Percentiles rank a stretch among this genome's conserved stretches.
These are phyloP conservation scores for Zaprionus africanus DNA, from an alignment of 1,140 invertebrate genomes.

Conservation along the genomic window DNA sequence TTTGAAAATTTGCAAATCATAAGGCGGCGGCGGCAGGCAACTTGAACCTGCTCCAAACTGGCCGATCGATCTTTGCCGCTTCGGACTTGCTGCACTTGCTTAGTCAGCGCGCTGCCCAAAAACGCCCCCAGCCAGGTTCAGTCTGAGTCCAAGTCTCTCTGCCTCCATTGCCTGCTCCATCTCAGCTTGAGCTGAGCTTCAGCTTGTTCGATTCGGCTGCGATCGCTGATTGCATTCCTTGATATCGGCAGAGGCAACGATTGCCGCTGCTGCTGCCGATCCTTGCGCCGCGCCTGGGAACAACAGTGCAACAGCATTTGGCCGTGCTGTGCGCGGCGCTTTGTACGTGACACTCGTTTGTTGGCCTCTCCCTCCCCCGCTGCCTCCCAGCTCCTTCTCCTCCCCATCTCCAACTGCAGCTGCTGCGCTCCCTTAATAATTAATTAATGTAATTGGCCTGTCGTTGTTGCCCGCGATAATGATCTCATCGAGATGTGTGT, in stretches of 20 bases:
- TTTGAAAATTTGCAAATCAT: constrained; percentile 83
- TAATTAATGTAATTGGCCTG: constrained; percentile 84
- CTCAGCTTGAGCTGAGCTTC: constrained; percentile 45
- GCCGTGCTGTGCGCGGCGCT: constrained; percentile 41
- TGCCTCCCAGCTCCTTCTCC: background rate
- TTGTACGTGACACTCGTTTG: constrained; percentile 75
- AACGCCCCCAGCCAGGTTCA: constrained; percentile 64
- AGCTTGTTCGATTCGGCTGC: constrained; percentile 67
- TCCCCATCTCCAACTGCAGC: constrained; percentile 8
- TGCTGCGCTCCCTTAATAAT: constrained; percentile 76
- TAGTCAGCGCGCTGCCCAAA: constrained; percentile 69
- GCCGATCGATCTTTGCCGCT: constrained; percentile 46
- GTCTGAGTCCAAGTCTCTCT: background rate
- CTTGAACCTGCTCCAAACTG: background rate
- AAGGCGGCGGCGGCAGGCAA: constrained; percentile 44
- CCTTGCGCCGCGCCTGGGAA: constrained; percentile 62
- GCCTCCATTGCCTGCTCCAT: background rate
- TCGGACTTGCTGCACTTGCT: constrained; percentile 53
- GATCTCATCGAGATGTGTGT: constrained; percentile 82
- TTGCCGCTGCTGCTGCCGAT: constrained; percentile 34
- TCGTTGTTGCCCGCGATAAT: constrained; percentile 80
- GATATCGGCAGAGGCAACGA: constrained; percentile 55
- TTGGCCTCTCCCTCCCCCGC: background rate
- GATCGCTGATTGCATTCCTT: constrained; percentile 77
- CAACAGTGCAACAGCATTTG: constrained; percentile 51